A percentile compares a stretch with the other conserved stretches of the same genome.
Evolutionary conservation across 2,113 vertebrate species (phyloP).

Genomic region (Cyprinodon tularosa): DNA sequence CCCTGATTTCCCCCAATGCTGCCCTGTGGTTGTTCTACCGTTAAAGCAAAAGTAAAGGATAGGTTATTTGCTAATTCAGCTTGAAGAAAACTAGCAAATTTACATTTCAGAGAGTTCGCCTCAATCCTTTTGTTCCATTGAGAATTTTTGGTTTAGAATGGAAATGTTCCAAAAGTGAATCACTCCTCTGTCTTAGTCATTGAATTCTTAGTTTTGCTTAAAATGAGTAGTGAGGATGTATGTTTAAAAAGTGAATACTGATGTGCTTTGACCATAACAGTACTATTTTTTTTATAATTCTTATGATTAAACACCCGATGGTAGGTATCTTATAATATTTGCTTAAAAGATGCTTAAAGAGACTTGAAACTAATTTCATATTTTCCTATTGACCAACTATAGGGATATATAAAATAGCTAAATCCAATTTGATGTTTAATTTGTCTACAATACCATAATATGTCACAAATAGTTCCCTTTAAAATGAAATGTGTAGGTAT

Average conservation of each 20-base stretch:
- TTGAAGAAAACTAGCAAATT: constrained; percentile 65
- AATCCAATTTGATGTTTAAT: constrained; percentile 11
- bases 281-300: constrained; percentile 60
- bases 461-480: constrained; percentile 6
- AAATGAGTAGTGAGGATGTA: constrained; percentile 45
- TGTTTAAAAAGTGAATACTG: constrained; percentile 40
- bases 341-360: constrained; percentile 29
- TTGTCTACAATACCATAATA: constrained; percentile 3
- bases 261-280: constrained; percentile 52
- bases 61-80: constrained; percentile 40
- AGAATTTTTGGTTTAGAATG: constrained; percentile 53
- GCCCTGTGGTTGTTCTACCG: constrained; percentile 30
- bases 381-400: constrained; percentile 36
- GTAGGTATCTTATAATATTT: constrained; percentile 18
- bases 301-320: constrained; percentile 45
- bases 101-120: constrained; percentile 38
- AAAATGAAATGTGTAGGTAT: constrained; percentile 14
- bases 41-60: constrained; percentile 43
- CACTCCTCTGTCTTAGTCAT: constrained; percentile 56
- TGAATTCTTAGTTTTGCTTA: constrained; percentile 48
- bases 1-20: constrained; percentile 61
- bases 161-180: constrained; percentile 60
- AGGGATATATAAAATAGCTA: constrained; percentile 18
- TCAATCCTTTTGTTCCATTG: constrained; percentile 55
- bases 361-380: constrained; percentile 41